A percentile compares a stretch with the other conserved stretches of the same genome.
phyloP scores from a whole-genome alignment of 2,888 invertebrate genomes.

The Parasteatoda lunata region DNA sequence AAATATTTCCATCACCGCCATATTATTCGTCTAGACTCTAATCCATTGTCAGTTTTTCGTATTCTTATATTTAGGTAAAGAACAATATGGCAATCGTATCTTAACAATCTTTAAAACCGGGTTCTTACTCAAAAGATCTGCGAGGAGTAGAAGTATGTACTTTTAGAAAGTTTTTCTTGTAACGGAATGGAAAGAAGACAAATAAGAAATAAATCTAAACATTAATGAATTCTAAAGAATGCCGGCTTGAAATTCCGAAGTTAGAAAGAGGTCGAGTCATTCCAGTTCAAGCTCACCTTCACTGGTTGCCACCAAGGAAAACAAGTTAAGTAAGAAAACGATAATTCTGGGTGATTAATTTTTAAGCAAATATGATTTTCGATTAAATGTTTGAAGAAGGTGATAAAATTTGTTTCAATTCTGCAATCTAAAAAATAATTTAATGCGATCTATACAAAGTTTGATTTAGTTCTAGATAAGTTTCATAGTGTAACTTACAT shows the following conservation, averaged over 20 bases:
- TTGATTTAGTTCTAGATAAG: too few relatives aligned
- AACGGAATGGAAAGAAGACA: neutral
- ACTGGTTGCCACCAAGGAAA: constrained; percentile 35
- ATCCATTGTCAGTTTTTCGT: neutral
- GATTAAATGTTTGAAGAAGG: too few relatives aligned
- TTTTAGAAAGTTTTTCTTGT: neutral
- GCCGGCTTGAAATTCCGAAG: constrained; percentile 7
- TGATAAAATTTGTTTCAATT: too few relatives aligned
- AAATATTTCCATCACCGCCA: neutral
- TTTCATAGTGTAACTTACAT: too few relatives aligned
- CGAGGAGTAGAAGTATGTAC: neutral
- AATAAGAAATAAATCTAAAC: constrained; percentile 22
- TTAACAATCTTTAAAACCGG: neutral
- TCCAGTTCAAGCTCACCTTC: constrained; percentile 52
- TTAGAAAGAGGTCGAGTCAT: constrained; percentile 42
- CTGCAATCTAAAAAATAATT: too few relatives aligned
- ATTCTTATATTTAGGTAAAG: neutral
- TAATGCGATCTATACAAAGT: too few relatives aligned
- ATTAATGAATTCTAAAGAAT: constrained; percentile 52
- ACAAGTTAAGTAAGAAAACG: constrained; percentile 25
- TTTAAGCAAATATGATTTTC: neutral
- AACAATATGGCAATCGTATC: neutral
- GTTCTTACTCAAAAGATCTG: neutral
- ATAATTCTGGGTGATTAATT: neutral
- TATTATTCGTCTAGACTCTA: neutral